A percentile compares a stretch with the other conserved stretches of the same genome.
These are phyloP conservation scores for Erebia ligea DNA, from an alignment of 2,888 invertebrate genomes.

Conservation along the genomic window DNA sequence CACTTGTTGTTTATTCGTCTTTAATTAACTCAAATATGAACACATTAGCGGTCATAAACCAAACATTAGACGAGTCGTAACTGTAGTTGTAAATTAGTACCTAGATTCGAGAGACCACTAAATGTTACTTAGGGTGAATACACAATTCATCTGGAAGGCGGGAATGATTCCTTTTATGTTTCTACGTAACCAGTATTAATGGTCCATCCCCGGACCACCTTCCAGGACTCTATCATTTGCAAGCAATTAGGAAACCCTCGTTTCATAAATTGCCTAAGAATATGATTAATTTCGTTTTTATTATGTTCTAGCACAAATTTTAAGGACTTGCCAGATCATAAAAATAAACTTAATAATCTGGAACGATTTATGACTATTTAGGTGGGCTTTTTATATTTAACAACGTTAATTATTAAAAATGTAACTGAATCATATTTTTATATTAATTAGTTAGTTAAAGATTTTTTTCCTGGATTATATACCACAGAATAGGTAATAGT, in stretches of 20 bases:
- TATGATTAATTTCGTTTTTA: slow-evolving; percentile 61
- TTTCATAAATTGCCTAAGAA: slow-evolving; percentile 61
- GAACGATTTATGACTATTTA: too few species aligned
- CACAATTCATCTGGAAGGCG: slow-evolving; percentile 69
- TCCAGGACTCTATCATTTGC: slow-evolving; percentile 66
- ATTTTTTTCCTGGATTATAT: too few species aligned
- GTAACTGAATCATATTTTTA: too few species aligned
- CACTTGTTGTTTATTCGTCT: not conserved
- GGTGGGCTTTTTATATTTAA: too few species aligned
- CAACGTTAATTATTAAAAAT: too few species aligned
- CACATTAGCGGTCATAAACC: slow-evolving; percentile 17
- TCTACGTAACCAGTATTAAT: slow-evolving; percentile 70
- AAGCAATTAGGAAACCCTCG: slow-evolving; percentile 64
- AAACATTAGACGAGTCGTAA: slow-evolving; percentile 24
- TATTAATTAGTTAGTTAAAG: too few species aligned
- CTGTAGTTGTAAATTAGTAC: slow-evolving; percentile 26
- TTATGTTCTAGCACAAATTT: slow-evolving; percentile 41
- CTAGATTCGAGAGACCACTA: slow-evolving; percentile 44
- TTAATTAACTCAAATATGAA: slow-evolving; percentile 18
- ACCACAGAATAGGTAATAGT: too few species aligned
- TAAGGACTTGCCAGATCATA: not conserved
- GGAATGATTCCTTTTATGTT: slow-evolving; percentile 69
- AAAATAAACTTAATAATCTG: not conserved
- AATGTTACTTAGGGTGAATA: slow-evolving; percentile 58
- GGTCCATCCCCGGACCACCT: slow-evolving; percentile 54